Base-by-base conservation (phyloP, 2,797 vertebrate species). In the Leptodon cayanensis region DNA sequence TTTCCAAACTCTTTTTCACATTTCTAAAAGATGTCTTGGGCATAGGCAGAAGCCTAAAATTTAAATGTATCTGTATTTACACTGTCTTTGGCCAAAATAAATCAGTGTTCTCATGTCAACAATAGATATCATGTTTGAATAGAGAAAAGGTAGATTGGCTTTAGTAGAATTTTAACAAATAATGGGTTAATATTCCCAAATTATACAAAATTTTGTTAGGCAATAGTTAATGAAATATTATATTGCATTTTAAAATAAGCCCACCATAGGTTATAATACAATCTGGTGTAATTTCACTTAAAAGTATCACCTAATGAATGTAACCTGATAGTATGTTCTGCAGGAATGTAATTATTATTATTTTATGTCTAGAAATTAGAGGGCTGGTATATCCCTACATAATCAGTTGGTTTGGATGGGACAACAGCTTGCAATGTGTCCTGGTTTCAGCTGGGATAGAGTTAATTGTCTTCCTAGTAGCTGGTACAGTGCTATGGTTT, bases 241-340 rank as follows among this genome's bases (percentile, higher is more conserved):
- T 15, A n/a, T 37, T 87, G 2, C n/a, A 63, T 39, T 81, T 82
- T 71, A 57, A 66, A 91, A 66, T 70, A 63, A 69, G 3, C 1
- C 5, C 1, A 1, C 5, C 3, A 35, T 39, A 17, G 1, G 0
- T 74, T 91, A 22, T 50, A 67, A 40, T 40, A 55, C 1, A 52
- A 31, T 35, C 8, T 39, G 13, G 9, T 63, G 5, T 28, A 42
- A 63, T 44, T 87, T 74, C 33, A 33, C 18, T 79, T 61, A 13
- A 49, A 87, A 65, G 5, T 52, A 22, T 42, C 20, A 63, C 21
- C 19, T 47, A 46, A 76, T 58, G 10, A 17, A 39, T 67, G 8
- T 40, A 81, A 46, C 11, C 9, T 66, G 9, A 35, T 7, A 76
- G 26, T 9, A 50, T 26, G 47, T 37, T 77, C 15, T 55, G 21